Evolutionary conservation across 2,888 invertebrate genomes (phyloP).

Genomic region (Mesorhabditis spiculigera): DNA sequence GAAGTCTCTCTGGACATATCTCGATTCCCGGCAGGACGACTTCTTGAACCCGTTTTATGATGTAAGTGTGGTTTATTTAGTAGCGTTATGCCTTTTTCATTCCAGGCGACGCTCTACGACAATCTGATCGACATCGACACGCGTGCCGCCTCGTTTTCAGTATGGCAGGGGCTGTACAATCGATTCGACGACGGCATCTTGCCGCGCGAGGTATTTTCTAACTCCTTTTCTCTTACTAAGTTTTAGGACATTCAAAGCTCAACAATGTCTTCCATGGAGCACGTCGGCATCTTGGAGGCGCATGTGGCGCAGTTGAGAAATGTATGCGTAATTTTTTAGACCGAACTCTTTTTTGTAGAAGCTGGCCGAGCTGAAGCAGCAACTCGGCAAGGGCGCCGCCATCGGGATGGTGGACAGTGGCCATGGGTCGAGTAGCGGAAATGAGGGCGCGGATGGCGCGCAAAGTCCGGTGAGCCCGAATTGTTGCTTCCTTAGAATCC

Average conservation of each 20-base stretch:
- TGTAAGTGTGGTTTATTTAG: constrained; percentile 21
- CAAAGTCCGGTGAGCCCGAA: constrained; percentile 15
- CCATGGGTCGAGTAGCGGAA: constrained; percentile 22
- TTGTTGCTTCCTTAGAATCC: constrained; percentile 4
- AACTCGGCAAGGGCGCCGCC: constrained; percentile 15
- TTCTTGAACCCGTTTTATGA: constrained; percentile 90
- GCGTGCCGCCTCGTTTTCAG: constrained; percentile 59
- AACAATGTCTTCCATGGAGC: constrained; percentile 80
- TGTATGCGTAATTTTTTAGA: constrained; percentile 61
- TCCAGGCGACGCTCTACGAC: constrained; percentile 30
- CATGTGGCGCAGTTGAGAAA: constrained; percentile 80
- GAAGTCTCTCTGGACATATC: constrained; percentile 90
- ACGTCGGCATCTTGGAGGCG: constrained; percentile 81
- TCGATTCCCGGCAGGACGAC: constrained; percentile 83
- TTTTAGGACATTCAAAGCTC: constrained; percentile 68
- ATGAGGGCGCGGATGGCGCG: constrained; percentile 3
- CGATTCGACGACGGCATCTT: constrained; percentile 87
- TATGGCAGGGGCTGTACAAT: constrained; percentile 95
- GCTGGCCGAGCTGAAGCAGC: constrained; percentile 24
- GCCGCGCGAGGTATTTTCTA: constrained; percentile 75
- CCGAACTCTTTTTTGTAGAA: constrained; percentile 11
- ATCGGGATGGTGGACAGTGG: constrained; percentile 35
- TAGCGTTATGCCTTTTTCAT: constrained; percentile 5
- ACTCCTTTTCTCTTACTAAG: constrained; percentile 8
- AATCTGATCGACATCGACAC: constrained; percentile 35